These are phyloP conservation scores for Sisyra terminalis DNA, from an alignment of 2,888 invertebrate species.

Conservation along the genomic window DNA sequence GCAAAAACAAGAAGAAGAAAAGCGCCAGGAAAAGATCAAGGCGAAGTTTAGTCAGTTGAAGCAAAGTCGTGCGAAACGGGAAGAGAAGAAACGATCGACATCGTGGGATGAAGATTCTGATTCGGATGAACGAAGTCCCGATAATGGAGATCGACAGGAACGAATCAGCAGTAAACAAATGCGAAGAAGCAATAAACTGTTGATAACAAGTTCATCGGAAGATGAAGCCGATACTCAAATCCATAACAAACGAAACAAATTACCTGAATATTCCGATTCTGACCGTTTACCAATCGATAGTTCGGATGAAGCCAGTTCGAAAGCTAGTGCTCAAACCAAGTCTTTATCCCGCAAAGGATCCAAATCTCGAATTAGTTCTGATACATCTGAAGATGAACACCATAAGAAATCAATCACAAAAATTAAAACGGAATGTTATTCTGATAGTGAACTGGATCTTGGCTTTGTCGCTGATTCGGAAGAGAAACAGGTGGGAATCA, in stretches of 20 bases:
- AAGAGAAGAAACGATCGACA: constrained; percentile 75
- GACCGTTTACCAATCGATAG: constrained; percentile 31
- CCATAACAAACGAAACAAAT: constrained; percentile 26
- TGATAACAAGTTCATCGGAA: constrained; percentile 25
- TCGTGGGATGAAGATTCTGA: constrained; percentile 83
- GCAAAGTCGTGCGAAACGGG: constrained; percentile 71
- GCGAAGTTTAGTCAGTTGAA: constrained; percentile 80
- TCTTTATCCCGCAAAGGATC: constrained; percentile 47
- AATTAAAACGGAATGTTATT: constrained; percentile 41
- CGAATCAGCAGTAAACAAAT: constrained; percentile 24
- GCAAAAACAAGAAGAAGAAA: constrained; percentile 83
- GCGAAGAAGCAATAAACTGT: constrained; percentile 19
- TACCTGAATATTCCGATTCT: constrained; percentile 33
- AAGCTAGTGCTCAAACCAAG: constrained; percentile 31
- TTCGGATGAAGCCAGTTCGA: constrained; percentile 20
- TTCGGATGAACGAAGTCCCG: constrained; percentile 41
- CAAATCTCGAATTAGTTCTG: constrained; percentile 57
- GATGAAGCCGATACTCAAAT: constrained; percentile 17
- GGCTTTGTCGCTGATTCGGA: constrained; percentile 24
- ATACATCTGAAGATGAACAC: constrained; percentile 56
- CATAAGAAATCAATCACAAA: constrained; percentile 35
- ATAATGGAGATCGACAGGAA: constrained; percentile 1
- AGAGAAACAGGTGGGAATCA: constrained; percentile 14
- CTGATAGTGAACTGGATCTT: constrained; percentile 38
- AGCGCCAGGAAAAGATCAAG: constrained; percentile 69